phyloP scores from a whole-genome alignment of 2,888 invertebrate genomes.

The Lepidochitona cinerea region DNA sequence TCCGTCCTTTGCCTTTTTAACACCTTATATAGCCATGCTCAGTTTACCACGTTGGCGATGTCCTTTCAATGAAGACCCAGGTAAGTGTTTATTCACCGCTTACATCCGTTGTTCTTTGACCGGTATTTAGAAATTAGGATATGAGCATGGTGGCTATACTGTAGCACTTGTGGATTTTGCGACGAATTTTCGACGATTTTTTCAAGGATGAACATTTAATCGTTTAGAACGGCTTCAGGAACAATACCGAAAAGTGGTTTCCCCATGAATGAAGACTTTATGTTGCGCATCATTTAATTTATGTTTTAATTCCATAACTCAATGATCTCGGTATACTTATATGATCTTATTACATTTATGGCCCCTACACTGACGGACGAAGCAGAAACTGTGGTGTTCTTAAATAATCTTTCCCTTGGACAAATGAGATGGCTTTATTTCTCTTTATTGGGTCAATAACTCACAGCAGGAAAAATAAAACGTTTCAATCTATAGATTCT shows the following conservation, averaged over 20 bases:
- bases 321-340: too few relatives aligned
- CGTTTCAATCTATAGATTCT: too few relatives aligned
- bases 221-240: background rate
- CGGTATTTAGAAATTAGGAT: background rate
- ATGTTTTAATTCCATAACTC: too few relatives aligned
- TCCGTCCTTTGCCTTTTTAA: conserved; percentile 61
- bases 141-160: background rate
- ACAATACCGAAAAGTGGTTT: background rate
- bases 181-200: too few relatives aligned
- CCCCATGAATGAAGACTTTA: too few relatives aligned
- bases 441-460: too few relatives aligned
- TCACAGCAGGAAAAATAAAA: too few relatives aligned
- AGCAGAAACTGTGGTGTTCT: background rate
- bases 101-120: background rate
- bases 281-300: too few relatives aligned
- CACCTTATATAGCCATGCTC: conserved; percentile 60
- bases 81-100: background rate
- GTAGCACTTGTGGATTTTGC: too few relatives aligned
- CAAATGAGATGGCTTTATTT: too few relatives aligned
- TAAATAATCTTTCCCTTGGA: background rate
- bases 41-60: conserved; percentile 53
- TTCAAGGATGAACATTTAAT: too few relatives aligned
- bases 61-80: conserved; percentile 21
- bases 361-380: background rate
- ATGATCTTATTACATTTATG: too few relatives aligned